Evolutionary conservation across 2,113 vertebrate genomes (phyloP), one percentile per base, ranked within the genome.

Genomic region (Zosterops lateralis): DNA sequence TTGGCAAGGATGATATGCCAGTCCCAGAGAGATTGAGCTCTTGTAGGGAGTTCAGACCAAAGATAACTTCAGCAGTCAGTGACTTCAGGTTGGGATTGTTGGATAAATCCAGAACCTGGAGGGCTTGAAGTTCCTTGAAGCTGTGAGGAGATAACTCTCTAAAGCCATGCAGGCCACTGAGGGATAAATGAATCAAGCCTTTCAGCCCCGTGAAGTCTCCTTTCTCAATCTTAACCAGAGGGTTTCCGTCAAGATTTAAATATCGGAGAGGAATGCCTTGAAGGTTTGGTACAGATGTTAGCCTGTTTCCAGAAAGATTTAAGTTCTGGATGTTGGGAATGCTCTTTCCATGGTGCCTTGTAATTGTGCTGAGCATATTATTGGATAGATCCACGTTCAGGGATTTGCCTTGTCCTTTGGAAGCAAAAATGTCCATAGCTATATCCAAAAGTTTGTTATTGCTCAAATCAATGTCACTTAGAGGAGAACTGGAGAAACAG

Each of bases 101-200:
- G 7, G 99, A 99, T 26, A 99, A 97, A 96, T 99, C 99, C 58
- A 99, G 95, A 40, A 99, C 98, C 87, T 99, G 99, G 31, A 99
- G 97, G 91, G 97, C 97, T 19, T 96, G 90, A 7, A 99, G 97
- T n/a, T 98, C 98, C 21, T 82, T 97, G 94, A 99, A 99, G 89
- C 98, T 97, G 2, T 97, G 44, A 2, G 98, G 97, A 15, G 95
- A 96, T 38, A 99, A 97, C 18, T 95, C 93, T 34, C 80, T 95
- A 13, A 99, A 97, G 36, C 98, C 93, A 3, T 17, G 87, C 45
- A 99, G 97, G 77, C 97, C 90, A 34, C 98, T 98, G 86, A 99
- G 97, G 2, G 98, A 99, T 86, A 99, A 95, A 89, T 99, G 98
- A 34, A 98, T 98, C 54, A 99, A 97, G 82, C 98, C 99, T 15